Base-by-base conservation (phyloP, 2,797 vertebrate species). In the Arrhamphus sclerolepis region DNA sequence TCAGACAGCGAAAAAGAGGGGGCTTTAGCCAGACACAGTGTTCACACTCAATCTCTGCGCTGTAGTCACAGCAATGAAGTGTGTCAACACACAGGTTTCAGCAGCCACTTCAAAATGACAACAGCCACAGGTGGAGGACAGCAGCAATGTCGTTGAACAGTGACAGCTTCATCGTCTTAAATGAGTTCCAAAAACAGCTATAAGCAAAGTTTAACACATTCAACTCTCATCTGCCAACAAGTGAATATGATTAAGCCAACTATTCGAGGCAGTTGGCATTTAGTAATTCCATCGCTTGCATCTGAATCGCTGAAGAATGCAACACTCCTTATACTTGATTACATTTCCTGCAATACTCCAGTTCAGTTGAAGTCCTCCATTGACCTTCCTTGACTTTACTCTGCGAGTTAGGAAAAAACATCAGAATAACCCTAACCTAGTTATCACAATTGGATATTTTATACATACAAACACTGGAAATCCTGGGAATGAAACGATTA, bases 1-100 rank as follows among this genome's bases (percentile, higher is more conserved):
- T 83, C 66, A 83, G 75, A 86, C 64, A 57, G 68, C 31, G 53
- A 80, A 55, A 75, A 61, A 69, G 41, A 62, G 14, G 34, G 62
- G 62, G 40, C 34, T 44, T 54, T 13, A 0, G 46, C 29, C 59
- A 81, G 60, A 72, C 74, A 72, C 74, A 38, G 54, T 18, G 31
- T 62, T 77, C 53, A 50, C 65, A 69, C 70, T 64, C 63, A 24
- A 57, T 59, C 69, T 66, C 55, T 61, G 61, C 62, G 79, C 69
- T 53, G 68, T 44, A 39, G 75, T 39, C 62, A 28, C 57, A 18
- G 2, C 21, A 11, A 54, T 4, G 0, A 46, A 56, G 42, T 22
- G 46, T 10, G 40, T 75, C 34, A 59, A 46, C 51, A 75, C 39
- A 18, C 43, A 60, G 28, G 71, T 65, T 75, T 74, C 72, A 31